These are phyloP conservation scores for Cepphus grylle DNA, from an alignment of 2,113 vertebrate species.

Conservation along the genomic window DNA sequence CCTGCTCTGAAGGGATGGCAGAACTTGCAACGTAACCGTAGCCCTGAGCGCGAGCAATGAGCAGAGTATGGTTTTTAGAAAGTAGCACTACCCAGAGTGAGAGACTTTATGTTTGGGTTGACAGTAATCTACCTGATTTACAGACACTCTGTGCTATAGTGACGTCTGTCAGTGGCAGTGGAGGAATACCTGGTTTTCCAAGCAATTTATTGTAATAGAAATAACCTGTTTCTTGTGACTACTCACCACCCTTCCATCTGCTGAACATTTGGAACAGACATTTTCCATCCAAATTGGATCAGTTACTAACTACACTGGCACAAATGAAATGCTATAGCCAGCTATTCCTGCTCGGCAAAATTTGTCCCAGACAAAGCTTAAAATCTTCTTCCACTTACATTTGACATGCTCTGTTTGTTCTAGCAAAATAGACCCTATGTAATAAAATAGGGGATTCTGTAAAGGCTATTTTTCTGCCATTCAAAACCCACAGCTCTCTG, in stretches of 20 bases:
- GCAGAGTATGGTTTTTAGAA: neutral
- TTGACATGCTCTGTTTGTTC: neutral
- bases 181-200: neutral
- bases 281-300: conserved; percentile 7
- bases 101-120: neutral
- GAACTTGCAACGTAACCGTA: neutral
- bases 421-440: neutral
- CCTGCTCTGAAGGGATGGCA: neutral
- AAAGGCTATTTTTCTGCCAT: neutral
- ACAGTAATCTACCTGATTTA: neutral
- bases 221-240: conserved; percentile 37
- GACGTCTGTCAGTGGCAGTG: neutral
- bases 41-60: neutral
- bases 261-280: neutral
- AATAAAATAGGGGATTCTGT: neutral
- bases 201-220: conserved; percentile 1
- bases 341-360: neutral
- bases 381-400: neutral
- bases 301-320: neutral
- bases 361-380: neutral
- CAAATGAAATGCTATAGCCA: neutral
- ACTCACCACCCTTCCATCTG: conserved; percentile 39
- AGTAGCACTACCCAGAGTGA: neutral
- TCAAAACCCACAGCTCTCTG: neutral
- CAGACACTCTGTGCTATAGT: neutral